Base-by-base conservation (phyloP, 1,140 invertebrate species). In the Heterodera carotae region DNA sequence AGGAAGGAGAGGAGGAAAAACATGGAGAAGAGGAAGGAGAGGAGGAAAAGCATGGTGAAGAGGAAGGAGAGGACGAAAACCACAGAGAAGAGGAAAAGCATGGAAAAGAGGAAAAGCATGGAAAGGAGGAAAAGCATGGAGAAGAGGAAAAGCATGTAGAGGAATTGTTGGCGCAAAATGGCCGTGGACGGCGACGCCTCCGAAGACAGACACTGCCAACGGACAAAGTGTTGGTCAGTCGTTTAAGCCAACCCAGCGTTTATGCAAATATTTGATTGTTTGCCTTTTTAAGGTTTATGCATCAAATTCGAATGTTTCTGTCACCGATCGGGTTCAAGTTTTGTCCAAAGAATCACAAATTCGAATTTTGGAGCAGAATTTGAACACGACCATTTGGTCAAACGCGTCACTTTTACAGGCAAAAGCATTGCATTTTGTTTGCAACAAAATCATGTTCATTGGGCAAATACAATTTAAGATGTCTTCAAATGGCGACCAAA, bases 361-460 rank as follows among this genome's bases (percentile, higher is more conserved):
- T 34, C 68, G 66, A 34, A 48, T 77, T 25, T 66, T 72, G 10
- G 76, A 77, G 33, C 15, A 29, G 4, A 66, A 77, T 62, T 60
- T 77, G 29, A 77, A 77, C 64, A 59, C 69, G 18, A 77, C 76
- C 18, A 43, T 77, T 33, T 77, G 68, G 68, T 77, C 76, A n/a
- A 77, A 77, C 22, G 34, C 56, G 18, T 77, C 76, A 25, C 34
- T 77, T 2, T n/a, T 77, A n/a, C 69, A 69, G 48, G 48, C 48
- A 56, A 56, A 15, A 56, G 71, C 33, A 2, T 56, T 27, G 18
- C 25, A 36, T 33, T 68, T 34, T 22, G n/a, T 53, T 31, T 62
- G n/a, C n/a, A n/a, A n/a, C n/a, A n/a, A n/a, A n/a, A n/a, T n/a
- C n/a, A n/a, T n/a, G n/a, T n/a, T n/a, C n/a, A n/a, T n/a, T n/a